phyloP scores from a whole-genome alignment of 2,888 invertebrate genomes.

The Rhorus exstirpatorius region DNA sequence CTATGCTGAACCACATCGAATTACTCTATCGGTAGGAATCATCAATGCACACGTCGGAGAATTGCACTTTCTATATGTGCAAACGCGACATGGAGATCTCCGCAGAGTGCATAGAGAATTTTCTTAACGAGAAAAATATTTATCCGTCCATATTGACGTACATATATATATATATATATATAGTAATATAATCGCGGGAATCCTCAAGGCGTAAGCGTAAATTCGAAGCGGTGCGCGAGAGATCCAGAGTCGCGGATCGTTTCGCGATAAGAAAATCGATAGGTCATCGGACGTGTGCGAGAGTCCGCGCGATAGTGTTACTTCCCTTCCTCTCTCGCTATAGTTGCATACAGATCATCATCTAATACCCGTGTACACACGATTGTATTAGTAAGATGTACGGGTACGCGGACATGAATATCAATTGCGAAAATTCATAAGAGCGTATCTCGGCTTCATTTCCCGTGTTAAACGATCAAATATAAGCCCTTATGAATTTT shows the following conservation, averaged over 20 bases:
- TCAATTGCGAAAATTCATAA: slow-evolving; percentile 7
- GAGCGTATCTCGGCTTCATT: not conserved
- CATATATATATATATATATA: not conserved
- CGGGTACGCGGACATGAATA: not conserved
- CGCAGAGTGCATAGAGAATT: slow-evolving; percentile 34
- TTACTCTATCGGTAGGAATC: slow-evolving; percentile 67
- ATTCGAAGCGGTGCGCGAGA: slow-evolving; percentile 53
- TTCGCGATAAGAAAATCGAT: slow-evolving; percentile 69
- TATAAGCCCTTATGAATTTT: not conserved
- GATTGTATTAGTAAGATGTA: not conserved
- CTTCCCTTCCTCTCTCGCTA: slow-evolving; percentile 38
- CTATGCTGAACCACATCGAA: slow-evolving; percentile 64
- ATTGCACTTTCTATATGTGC: slow-evolving; percentile 62
- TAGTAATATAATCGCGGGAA: slow-evolving; percentile 36
- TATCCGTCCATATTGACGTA: not conserved
- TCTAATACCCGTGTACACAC: not conserved
- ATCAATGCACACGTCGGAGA: slow-evolving; percentile 45
- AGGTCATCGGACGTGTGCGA: slow-evolving; percentile 66
- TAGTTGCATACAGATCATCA: slow-evolving; percentile 51
- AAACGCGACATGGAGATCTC: slow-evolving; percentile 45
- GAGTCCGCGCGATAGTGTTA: slow-evolving; percentile 61
- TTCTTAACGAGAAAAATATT: slow-evolving; percentile 31
- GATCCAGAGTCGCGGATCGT: slow-evolving; percentile 65
- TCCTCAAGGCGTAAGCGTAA: slow-evolving; percentile 52
- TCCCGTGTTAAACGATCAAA: not conserved